Conservation (phyloP, 2,113 vertebrate genomes). For the Calcarius ornatus region DNA sequence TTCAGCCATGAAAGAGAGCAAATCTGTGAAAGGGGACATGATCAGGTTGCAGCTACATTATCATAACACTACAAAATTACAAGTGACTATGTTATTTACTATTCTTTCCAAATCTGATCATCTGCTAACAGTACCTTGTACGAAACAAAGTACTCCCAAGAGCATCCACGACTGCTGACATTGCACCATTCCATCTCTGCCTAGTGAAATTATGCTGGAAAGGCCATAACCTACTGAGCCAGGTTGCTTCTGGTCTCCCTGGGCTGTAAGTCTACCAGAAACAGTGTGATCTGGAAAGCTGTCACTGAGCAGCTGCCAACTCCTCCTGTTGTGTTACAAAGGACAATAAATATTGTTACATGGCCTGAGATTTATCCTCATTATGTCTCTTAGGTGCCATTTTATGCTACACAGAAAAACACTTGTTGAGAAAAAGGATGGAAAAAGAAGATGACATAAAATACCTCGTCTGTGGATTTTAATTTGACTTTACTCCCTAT, state of each 20-base stretch:
- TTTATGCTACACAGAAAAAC: background rate
- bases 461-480: background rate
- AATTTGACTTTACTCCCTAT: background rate
- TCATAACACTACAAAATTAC: background rate
- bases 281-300: background rate
- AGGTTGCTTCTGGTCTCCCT: background rate
- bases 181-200: background rate
- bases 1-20: background rate
- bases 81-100: background rate
- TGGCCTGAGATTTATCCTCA: background rate
- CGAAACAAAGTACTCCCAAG: background rate
- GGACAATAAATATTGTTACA: background rate
- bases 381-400: background rate
- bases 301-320: background rate
- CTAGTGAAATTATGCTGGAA: background rate
- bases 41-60: background rate
- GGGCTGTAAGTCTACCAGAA: background rate
- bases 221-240: background rate
- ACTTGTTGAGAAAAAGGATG: background rate
- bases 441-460: background rate
- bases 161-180: background rate
- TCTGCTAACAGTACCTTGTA: background rate
- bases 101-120: background rate
- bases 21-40: background rate
- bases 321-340: background rate